Percentiles rank a stretch among this genome's conserved stretches.
phyloP scores from a whole-genome alignment of 2,113 vertebrate genomes.

The Myotis yumanensis region DNA sequence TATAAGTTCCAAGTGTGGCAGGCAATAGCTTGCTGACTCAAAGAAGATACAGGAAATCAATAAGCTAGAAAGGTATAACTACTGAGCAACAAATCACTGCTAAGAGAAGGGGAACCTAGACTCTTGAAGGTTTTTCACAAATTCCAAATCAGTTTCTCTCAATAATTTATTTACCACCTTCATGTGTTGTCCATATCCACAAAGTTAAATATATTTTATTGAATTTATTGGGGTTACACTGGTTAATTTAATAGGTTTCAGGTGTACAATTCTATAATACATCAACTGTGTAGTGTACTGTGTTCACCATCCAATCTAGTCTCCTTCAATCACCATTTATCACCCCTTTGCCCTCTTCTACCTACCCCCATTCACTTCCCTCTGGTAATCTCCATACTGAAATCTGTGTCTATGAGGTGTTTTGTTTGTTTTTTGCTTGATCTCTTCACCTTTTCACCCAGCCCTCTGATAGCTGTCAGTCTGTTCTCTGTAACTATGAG shows the following conservation, averaged over 20 bases:
- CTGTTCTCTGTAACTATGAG: background rate
- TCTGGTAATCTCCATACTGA: background rate
- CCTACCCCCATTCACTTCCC: background rate
- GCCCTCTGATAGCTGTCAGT: background rate
- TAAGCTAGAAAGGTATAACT: background rate
- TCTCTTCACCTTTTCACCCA: background rate
- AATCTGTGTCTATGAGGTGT: background rate
- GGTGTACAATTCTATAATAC: background rate
- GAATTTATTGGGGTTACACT: background rate
- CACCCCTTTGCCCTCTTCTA: background rate
- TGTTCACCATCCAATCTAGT: background rate
- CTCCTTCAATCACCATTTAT: background rate
- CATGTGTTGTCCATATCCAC: background rate
- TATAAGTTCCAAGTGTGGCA: background rate
- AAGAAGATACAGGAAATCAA: conserved; percentile 37
- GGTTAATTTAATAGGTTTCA: background rate
- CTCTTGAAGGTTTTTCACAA: background rate
- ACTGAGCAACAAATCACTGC: background rate
- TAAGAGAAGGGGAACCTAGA: background rate
- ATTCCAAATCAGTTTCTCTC: background rate
- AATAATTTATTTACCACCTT: background rate
- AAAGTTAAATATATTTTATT: background rate
- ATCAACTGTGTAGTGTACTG: background rate
- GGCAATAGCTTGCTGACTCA: conserved; percentile 36
- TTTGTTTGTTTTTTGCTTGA: background rate